Percentiles rank a stretch among this genome's conserved stretches.
Evolutionary conservation across 1,140 invertebrate genomes (phyloP).

Genomic region (Vanessa tameamea): DNA sequence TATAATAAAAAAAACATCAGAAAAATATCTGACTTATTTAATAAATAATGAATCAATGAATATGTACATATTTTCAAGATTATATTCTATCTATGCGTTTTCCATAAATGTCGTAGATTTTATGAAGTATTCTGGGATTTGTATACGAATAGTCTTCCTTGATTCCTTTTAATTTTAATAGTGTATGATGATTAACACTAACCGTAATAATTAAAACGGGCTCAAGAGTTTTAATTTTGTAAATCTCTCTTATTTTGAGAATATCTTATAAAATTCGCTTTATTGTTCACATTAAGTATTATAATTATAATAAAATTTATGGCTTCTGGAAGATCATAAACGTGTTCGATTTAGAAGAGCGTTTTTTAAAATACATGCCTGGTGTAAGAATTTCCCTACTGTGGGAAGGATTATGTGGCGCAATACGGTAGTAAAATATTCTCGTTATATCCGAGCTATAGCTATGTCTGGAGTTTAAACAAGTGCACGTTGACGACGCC

Average conservation of each 20-base stretch:
- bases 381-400: constrained; percentile 16
- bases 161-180: no score
- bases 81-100: no score
- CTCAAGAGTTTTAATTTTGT: background rate
- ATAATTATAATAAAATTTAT: background rate
- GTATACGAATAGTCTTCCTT: no score
- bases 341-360: background rate
- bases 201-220: background rate
- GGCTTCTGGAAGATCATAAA: constrained; percentile 1
- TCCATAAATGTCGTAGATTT: no score
- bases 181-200: background rate
- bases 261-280: background rate
- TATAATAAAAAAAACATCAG: no score
- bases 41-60: no score
- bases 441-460: constrained; percentile 34
- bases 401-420: constrained; percentile 21
- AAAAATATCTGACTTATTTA: no score
- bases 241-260: background rate
- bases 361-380: background rate
- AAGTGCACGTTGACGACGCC: constrained; percentile 59
- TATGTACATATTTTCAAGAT: no score
- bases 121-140: no score
- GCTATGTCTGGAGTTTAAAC: constrained; percentile 55
- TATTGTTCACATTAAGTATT: background rate
- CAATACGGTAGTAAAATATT: constrained; percentile 43